Percentiles rank a stretch among this genome's conserved stretches.
Evolutionary conservation across 2,113 vertebrate species (phyloP).

Genomic region (Chamaea fasciata): DNA sequence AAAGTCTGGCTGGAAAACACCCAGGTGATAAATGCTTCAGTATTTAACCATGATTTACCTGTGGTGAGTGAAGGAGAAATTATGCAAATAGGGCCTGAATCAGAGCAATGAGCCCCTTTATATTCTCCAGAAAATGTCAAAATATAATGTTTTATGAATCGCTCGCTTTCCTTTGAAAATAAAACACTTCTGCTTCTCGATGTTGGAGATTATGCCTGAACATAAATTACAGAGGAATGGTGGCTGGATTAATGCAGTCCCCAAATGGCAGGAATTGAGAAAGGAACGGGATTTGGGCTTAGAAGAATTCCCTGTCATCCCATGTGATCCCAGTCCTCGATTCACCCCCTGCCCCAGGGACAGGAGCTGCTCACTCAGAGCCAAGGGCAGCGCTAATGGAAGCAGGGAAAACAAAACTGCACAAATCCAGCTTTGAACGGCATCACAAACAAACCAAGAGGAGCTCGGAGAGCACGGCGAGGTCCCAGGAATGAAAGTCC

Average conservation of each 20-base stretch:
- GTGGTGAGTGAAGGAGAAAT: slow-evolving; percentile 54
- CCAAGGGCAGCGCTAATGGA: neutral
- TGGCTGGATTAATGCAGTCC: neutral
- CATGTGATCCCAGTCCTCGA: neutral
- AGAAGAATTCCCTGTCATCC: neutral
- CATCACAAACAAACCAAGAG: neutral
- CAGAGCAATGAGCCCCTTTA: slow-evolving; percentile 54
- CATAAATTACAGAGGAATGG: slow-evolving; percentile 15
- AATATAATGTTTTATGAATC: slow-evolving; percentile 60
- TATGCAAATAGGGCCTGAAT: slow-evolving; percentile 67
- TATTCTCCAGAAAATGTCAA: slow-evolving; percentile 49
- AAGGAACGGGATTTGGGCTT: neutral
- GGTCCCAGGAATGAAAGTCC: slow-evolving; percentile 35
- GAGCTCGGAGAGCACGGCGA: neutral
- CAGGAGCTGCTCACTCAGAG: neutral
- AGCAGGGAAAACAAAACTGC: neutral
- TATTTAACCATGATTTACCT: slow-evolving; percentile 73
- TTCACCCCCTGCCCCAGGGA: neutral
- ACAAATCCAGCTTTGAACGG: neutral
- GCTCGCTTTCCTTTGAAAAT: slow-evolving; percentile 41
- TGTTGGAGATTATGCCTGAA: neutral
- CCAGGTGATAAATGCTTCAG: slow-evolving; percentile 67
- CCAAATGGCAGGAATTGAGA: neutral
- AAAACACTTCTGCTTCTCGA: slow-evolving; percentile 42
- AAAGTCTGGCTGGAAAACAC: slow-evolving; percentile 52